Evolutionary conservation across 2,888 invertebrate genomes (phyloP).

Genomic region (Ormyrus pomaceus): DNA sequence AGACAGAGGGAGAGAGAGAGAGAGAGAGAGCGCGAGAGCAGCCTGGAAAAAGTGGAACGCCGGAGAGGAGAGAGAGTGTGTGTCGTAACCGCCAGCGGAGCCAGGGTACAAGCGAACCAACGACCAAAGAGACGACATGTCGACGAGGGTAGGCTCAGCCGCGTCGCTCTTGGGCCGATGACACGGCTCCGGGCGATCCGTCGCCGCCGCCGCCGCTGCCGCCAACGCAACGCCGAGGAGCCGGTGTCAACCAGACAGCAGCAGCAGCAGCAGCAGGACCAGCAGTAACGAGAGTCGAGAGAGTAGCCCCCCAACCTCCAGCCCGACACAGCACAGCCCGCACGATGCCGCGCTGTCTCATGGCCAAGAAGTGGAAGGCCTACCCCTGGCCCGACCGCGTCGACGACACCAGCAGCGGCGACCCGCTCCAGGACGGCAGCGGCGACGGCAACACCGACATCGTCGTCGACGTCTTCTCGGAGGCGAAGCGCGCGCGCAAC

Average conservation of each 20-base stretch:
- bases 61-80: background rate
- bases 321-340: background rate
- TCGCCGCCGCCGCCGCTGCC: slow-evolving; percentile 58
- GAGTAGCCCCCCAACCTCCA: background rate
- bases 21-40: slow-evolving; percentile 15
- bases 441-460: slow-evolving; percentile 46
- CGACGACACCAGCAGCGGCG: slow-evolving; percentile 65
- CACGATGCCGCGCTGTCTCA: slow-evolving; percentile 95
- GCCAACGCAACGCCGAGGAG: slow-evolving; percentile 59
- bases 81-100: background rate
- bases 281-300: slow-evolving; percentile 22
- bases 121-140: background rate
- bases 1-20: slow-evolving; percentile 26
- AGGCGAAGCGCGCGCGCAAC: background rate
- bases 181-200: slow-evolving; percentile 60
- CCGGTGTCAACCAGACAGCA: slow-evolving; percentile 59
- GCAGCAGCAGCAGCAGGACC: slow-evolving; percentile 43
- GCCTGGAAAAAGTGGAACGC: slow-evolving; percentile 1
- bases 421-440: slow-evolving; percentile 60
- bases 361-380: slow-evolving; percentile 97
- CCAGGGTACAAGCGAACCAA: slow-evolving; percentile 12
- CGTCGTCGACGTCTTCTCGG: slow-evolving; percentile 60
- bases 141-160: slow-evolving; percentile 65
- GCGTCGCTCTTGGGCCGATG: slow-evolving; percentile 68
- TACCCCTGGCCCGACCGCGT: slow-evolving; percentile 85